Evolutionary conservation across 2,113 vertebrate genomes (phyloP).

Genomic region (Corvus moneduloides): DNA sequence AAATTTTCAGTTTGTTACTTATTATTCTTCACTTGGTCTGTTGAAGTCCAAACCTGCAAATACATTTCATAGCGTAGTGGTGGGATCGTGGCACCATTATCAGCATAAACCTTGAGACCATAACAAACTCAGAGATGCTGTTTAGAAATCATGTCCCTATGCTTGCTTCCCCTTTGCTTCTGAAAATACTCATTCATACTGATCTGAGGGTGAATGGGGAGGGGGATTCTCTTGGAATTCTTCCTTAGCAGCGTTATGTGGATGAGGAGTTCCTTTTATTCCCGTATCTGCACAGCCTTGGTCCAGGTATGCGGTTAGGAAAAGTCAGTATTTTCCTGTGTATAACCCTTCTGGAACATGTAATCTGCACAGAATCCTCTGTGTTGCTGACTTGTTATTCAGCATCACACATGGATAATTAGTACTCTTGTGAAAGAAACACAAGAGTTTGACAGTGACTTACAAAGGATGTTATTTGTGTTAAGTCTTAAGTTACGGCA

Average conservation of each 20-base stretch:
- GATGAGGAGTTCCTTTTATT: not conserved
- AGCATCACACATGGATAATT: not conserved
- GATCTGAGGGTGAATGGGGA: not conserved
- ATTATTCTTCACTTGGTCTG: not conserved
- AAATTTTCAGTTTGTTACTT: not conserved
- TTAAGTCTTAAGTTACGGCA: not conserved
- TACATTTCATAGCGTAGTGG: not conserved
- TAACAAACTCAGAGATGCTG: accelerated
- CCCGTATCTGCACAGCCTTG: not conserved
- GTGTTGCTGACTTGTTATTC: not conserved
- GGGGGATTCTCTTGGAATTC: not conserved
- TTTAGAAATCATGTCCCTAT: not conserved
- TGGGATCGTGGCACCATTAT: not conserved
- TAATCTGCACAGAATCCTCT: not conserved
- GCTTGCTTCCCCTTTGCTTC: not conserved
- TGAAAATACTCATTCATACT: not conserved
- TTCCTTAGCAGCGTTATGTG: not conserved
- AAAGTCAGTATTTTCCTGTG: not conserved
- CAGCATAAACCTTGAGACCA: not conserved
- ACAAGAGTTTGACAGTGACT: not conserved
- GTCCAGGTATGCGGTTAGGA: accelerated
- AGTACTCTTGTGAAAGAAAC: not conserved
- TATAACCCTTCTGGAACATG: not conserved
- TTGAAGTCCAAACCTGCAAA: not conserved
- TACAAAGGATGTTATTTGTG: accelerated